Evolutionary conservation across 2,888 invertebrate species (phyloP).

Genomic region (Lasioglossum calceatum): DNA sequence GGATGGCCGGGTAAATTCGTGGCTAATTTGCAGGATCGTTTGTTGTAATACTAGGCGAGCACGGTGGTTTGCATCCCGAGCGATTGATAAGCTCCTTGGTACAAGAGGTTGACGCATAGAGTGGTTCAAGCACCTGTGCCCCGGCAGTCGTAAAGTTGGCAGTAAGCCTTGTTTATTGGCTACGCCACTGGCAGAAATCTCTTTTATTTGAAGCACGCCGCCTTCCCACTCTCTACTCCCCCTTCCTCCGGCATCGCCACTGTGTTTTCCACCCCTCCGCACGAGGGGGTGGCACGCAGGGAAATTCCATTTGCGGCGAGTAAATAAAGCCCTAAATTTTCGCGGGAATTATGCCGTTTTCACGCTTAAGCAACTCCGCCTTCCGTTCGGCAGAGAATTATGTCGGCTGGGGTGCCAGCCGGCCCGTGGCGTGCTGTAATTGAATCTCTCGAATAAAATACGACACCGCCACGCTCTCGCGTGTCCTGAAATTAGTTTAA

Average conservation of each 20-base stretch:
- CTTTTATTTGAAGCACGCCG: slow-evolving; percentile 65
- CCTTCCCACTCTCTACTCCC: not conserved
- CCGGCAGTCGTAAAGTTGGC: slow-evolving; percentile 67
- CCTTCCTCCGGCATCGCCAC: too few species aligned
- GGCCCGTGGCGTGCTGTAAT: slow-evolving; percentile 49
- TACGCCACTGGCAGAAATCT: slow-evolving; percentile 53
- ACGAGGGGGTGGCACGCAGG: slow-evolving; percentile 26
- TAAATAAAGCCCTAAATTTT: slow-evolving; percentile 66
- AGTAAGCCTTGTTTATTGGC: slow-evolving; percentile 73
- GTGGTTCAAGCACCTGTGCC: slow-evolving; percentile 64
- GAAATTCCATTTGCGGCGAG: slow-evolving; percentile 68
- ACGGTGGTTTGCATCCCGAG: slow-evolving; percentile 51
- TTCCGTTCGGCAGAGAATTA: slow-evolving; percentile 43
- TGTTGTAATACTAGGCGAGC: slow-evolving; percentile 47
- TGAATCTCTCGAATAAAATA: slow-evolving; percentile 59
- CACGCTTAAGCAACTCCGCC: slow-evolving; percentile 54
- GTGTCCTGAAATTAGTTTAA: slow-evolving; percentile 61
- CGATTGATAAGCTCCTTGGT: slow-evolving; percentile 72
- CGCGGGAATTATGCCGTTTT: slow-evolving; percentile 60
- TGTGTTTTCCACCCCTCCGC: not conserved
- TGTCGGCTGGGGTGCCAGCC: slow-evolving; percentile 11
- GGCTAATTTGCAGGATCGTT: slow-evolving; percentile 59
- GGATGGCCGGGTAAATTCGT: not conserved
- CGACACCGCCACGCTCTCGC: slow-evolving; percentile 29
- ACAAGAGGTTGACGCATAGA: slow-evolving; percentile 56